A percentile compares a stretch with the other conserved stretches of the same genome.
These are phyloP conservation scores for Loris lydekkerianus DNA, from an alignment of 2,797 vertebrate genomes.

Conservation along the genomic window DNA sequence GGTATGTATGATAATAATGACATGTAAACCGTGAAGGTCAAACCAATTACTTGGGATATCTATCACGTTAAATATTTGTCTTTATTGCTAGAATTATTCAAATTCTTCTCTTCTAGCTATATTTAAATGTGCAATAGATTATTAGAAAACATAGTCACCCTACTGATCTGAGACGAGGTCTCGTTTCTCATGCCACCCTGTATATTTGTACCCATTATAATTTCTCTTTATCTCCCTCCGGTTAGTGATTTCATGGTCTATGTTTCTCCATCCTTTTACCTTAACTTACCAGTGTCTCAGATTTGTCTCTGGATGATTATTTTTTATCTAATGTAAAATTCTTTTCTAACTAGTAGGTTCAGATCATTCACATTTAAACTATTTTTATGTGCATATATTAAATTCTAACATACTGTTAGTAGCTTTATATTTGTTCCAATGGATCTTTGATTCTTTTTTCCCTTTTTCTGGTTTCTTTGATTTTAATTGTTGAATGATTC, in stretches of 20 bases:
- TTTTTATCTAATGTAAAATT: neutral
- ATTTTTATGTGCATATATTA: neutral
- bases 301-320: neutral
- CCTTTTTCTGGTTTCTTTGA: neutral
- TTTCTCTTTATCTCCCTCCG: neutral
- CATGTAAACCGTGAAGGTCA: neutral
- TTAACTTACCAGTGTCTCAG: neutral
- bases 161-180: neutral
- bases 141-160: neutral
- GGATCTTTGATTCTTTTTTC: neutral
- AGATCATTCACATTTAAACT: neutral
- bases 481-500: neutral
- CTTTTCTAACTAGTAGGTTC: neutral
- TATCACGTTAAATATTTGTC: neutral
- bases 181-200: neutral
- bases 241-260: neutral
- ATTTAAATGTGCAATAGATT: neutral
- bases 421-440: neutral
- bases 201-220: neutral
- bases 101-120: neutral
- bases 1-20: neutral
- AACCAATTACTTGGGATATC: neutral
- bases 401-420: neutral
- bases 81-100: neutral
- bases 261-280: neutral